These are phyloP conservation scores for Rachycentron canadum DNA, from an alignment of 2,797 vertebrate genomes.

Conservation along the genomic window DNA sequence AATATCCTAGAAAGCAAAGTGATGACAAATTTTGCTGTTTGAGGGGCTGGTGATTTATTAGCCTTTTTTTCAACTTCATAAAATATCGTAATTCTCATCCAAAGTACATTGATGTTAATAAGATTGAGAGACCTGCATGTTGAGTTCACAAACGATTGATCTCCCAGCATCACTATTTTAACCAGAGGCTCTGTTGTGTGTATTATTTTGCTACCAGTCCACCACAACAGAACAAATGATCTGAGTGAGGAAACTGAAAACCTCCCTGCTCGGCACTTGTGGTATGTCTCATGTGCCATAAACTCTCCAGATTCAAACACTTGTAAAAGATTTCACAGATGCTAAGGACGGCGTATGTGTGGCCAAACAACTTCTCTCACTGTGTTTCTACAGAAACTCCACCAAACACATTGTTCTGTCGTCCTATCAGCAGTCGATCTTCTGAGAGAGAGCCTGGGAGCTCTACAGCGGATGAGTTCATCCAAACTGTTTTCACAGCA, in stretches of 20 bases:
- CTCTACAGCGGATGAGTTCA: conserved; percentile 29
- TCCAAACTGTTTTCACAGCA: conserved; percentile 48
- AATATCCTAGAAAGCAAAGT: neutral
- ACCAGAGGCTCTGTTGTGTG: neutral
- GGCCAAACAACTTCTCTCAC: conserved; percentile 8
- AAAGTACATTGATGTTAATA: neutral
- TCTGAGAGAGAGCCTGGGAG: neutral
- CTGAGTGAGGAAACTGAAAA: neutral
- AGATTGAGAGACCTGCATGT: too few relatives aligned
- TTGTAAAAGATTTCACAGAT: conserved; percentile 25
- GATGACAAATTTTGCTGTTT: neutral
- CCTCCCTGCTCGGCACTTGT: neutral
- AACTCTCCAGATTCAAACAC: neutral
- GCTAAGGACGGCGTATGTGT: neutral
- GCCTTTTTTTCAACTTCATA: neutral
- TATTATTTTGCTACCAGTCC: neutral
- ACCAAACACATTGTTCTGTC: conserved; percentile 30
- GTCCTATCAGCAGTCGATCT: conserved; percentile 22
- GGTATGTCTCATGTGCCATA: neutral
- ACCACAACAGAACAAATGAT: neutral
- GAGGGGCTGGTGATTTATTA: neutral
- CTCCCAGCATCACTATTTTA: too few relatives aligned
- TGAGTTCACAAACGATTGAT: too few relatives aligned
- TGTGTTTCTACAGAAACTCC: conserved; percentile 38
- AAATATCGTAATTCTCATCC: neutral